Evolutionary conservation across 92 coral and sea anemone species (phyloP).

Genomic region (Paragorgia papillata): DNA sequence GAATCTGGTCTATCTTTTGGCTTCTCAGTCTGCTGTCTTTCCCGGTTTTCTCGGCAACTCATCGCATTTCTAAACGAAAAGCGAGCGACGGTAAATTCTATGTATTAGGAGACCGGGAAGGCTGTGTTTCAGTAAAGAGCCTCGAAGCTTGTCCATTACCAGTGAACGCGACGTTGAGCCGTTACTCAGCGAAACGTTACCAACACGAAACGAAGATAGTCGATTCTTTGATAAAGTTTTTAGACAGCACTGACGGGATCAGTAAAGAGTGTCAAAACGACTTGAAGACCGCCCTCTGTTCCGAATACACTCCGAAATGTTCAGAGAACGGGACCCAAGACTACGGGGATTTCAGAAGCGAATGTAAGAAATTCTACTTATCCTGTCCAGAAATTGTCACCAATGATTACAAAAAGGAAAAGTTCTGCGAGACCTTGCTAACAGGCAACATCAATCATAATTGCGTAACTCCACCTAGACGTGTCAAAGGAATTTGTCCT

Average conservation of each 20-base stretch:
- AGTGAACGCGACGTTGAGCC: too few relatives aligned
- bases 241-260: too few relatives aligned
- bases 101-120: background rate
- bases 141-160: slow-evolving; percentile 6
- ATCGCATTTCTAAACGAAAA: background rate
- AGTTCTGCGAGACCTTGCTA: background rate
- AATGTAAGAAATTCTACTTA: background rate
- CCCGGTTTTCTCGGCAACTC: background rate
- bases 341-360: background rate
- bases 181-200: too few relatives aligned
- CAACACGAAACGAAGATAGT: too few relatives aligned
- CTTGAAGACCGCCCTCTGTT: background rate
- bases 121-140: slow-evolving; percentile 20
- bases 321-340: slow-evolving; percentile 10
- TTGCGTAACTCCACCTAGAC: background rate
- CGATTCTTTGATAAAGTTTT: too few relatives aligned
- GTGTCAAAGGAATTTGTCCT: background rate
- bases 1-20: too few relatives aligned
- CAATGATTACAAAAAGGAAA: background rate
- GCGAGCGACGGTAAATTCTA: background rate
- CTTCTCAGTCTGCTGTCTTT: background rate
- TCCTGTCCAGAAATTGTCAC: background rate
- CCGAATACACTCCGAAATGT: background rate
- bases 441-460: background rate
- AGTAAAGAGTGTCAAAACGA: background rate